Base-by-base conservation (phyloP, 2,797 vertebrate species). In the Chelonia mydas region DNA sequence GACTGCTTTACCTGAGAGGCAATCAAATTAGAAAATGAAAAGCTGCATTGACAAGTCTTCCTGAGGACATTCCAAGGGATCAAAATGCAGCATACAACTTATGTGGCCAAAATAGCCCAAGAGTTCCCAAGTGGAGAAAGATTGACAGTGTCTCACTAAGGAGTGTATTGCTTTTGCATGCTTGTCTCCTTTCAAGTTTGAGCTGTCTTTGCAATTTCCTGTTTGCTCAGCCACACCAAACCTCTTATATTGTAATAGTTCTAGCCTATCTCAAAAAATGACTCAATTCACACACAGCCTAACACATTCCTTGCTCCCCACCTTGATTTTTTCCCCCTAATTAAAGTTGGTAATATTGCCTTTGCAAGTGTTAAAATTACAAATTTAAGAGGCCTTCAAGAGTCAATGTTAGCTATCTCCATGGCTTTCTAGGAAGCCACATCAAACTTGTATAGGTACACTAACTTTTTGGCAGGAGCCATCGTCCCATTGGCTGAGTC, bases 221-320 rank as follows among this genome's bases (percentile, higher is more conserved):
- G 27, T 84, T 96, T 93, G 85, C 81, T 95, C 55, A 45, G 53
- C 45, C 86, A 65, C 85, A 82, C 57, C 77, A 90, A 87, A 95
- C 25, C 50, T 92, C 55, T 94, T 86, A 86, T 83, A 65, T 83
- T 79, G 15, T 68, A 45, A 37, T 55, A 79, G 6, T 91, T 96
- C 78, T 90, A 0, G 0, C 53, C 11, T 93, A 90, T 76, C 55
- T 93, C 45, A 45, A 80, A 50, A 93, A 96, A 89, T 51, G 1
- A 74, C 25, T 84, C 61, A 88, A 72, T 91, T 95, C 37, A 47
- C 41, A 68, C 21, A 19, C 47, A 53, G 25, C 76, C 80, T 86
- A 76, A 80, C 89, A 89, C 51, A 45, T 59, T 2, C 61, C 68
- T 87, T 45, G 76, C 51, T 55, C 94, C 45, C 90, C 61, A 80